phyloP scores from a whole-genome alignment of 2,888 invertebrate species.

The Drosophila seclusa region DNA sequence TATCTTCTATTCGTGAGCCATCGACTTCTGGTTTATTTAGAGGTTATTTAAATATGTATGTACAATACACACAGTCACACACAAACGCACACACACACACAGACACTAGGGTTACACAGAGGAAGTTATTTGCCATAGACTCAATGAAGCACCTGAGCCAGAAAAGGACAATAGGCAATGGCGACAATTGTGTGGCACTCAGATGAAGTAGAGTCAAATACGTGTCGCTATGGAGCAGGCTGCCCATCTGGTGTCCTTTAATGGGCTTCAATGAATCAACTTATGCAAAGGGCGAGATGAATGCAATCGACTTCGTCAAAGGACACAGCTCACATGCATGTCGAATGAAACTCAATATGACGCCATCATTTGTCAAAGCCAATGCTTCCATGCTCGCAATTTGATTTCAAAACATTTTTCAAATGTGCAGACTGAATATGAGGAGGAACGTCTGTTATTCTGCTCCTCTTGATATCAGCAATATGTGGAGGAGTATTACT shows the following conservation, averaged over 20 bases:
- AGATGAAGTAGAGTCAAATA: conserved; percentile 10
- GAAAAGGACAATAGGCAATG: no score
- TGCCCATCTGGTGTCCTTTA: neutral
- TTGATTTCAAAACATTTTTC: neutral
- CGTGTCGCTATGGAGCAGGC: neutral
- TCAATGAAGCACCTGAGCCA: conserved; percentile 37
- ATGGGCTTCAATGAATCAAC: neutral
- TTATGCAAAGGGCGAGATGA: neutral
- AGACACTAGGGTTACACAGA: neutral
- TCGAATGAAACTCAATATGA: neutral
- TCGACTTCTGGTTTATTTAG: neutral
- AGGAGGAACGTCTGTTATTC: no score
- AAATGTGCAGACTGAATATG: neutral
- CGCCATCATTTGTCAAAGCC: neutral
- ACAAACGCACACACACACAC: neutral
- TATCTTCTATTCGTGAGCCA: neutral
- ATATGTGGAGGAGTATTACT: neutral
- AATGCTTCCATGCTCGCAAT: neutral
- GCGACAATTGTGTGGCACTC: neutral
- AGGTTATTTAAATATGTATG: neutral
- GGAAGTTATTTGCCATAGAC: conserved; percentile 37
- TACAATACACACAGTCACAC: neutral
- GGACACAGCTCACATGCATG: neutral
- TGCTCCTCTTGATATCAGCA: neutral
- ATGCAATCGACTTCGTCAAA: neutral